Percentiles rank a stretch among this genome's conserved stretches.
Evolutionary conservation across 1,140 invertebrate species (phyloP).

Genomic region (Diprion similis): DNA sequence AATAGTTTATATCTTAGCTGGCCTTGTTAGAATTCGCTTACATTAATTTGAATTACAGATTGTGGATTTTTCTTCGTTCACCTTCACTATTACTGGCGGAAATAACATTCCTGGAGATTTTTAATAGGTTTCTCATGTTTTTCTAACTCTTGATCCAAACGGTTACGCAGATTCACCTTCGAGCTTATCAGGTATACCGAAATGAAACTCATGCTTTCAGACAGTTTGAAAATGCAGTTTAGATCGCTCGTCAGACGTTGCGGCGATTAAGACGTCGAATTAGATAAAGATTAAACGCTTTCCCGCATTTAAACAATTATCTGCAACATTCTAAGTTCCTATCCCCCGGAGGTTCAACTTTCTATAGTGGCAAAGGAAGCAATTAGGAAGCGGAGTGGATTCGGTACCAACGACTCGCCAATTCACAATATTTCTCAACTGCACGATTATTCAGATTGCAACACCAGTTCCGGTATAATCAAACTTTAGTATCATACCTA

Average conservation of each 20-base stretch:
- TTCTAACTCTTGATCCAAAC: no score
- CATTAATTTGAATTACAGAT: no score
- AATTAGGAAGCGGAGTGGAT: slow-evolving; percentile 3
- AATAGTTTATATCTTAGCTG: no score
- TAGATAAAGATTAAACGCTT: slow-evolving; percentile 31
- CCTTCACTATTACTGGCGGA: no score
- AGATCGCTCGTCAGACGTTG: not conserved
- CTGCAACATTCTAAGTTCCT: slow-evolving; percentile 22
- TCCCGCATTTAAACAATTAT: slow-evolving; percentile 34
- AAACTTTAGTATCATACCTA: not conserved
- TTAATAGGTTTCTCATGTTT: no score
- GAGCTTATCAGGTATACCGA: no score
- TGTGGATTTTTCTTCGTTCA: no score
- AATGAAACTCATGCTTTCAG: no score
- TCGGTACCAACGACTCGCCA: not conserved
- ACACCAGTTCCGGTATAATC: not conserved
- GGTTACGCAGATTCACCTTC: no score
- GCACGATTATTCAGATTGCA: not conserved
- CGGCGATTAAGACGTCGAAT: not conserved
- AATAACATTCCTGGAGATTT: no score
- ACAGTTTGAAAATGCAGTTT: not conserved
- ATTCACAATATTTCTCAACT: not conserved
- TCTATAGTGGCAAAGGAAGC: slow-evolving; percentile 30
- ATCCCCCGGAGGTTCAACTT: slow-evolving; percentile 26
- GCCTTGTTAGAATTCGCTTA: no score